Base-by-base conservation (phyloP, 37 sponge, comb jelly and placozoan species). In the Tethya wilhelma region DNA sequence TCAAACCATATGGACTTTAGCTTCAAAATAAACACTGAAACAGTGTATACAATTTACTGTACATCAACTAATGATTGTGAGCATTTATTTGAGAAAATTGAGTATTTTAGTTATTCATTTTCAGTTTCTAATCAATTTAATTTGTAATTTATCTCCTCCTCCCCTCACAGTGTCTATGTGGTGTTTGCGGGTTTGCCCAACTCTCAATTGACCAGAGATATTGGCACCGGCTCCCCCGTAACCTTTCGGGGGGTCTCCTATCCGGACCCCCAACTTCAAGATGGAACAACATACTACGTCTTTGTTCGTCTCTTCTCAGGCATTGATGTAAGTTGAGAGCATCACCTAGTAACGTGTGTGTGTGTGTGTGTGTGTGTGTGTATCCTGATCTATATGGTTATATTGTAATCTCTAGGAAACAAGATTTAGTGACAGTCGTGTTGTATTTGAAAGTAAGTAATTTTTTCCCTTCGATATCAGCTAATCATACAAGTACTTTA, bases 281-380 rank as follows among this genome's bases (percentile, higher is more conserved):
- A 23, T 31, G 68, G 63, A 59, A 62, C 36, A 2, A 43, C 33
- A 36, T 78, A 79, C 40, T 70, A 49, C 44, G 23, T 86, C 19
- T 73, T 72, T 34, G 62, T 79, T n/a, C n/a, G 66, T 9, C 64
- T 73, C 53, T 78, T 66, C 73, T 71, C 72, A 29, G n/a, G 26
- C n/a, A 29, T 78, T 31, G 20, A 45, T 23, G 78, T 73, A 23
- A 33, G 71, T 71, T 7, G 8, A 39, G 68, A 7, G 40, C 9
- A 12, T n/a, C n/a, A n/a, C n/a, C n/a, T n/a, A n/a, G n/a, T n/a
- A n/a, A n/a, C n/a, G n/a, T n/a, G n/a, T n/a, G n/a, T n/a, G n/a
- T n/a, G 40, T 8, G 68, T 23, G 71, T 22, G 71, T 23, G 71
- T 59, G 62, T 59, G 62, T 59, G 62, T 59, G 9, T 9, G 9